phyloP scores from a whole-genome alignment of 2,113 vertebrate species.

The Cheilinus undulatus region DNA sequence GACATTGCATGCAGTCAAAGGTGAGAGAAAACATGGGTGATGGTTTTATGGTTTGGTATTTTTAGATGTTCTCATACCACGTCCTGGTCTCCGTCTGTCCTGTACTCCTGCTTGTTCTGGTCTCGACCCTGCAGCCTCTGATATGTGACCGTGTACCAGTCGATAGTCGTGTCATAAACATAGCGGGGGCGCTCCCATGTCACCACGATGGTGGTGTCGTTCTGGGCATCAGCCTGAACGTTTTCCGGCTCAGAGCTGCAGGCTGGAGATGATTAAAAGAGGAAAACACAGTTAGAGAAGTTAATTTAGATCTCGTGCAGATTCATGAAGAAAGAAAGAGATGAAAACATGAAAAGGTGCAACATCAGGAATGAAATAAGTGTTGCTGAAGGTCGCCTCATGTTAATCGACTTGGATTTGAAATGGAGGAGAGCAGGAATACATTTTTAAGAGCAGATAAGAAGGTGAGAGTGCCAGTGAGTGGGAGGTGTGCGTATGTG shows the following conservation, averaged over 20 bases:
- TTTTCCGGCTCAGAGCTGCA: conserved; percentile 96
- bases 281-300: not conserved
- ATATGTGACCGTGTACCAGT: conserved; percentile 93
- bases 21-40: not conserved
- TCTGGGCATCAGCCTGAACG: conserved; percentile 92
- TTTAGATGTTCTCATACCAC: conserved; percentile 85
- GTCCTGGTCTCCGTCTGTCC: conserved; percentile 98
- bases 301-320: not conserved
- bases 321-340: not conserved
- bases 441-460: conserved; percentile 3
- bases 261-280: conserved; percentile 75
- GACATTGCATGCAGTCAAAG: not conserved
- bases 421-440: conserved; percentile 21
- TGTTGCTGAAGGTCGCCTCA: conserved; percentile 13
- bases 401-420: conserved; percentile 6
- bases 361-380: not conserved
- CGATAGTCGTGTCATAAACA: conserved; percentile 92
- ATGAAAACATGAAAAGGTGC: not conserved
- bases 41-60: not conserved
- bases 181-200: conserved; percentile 93
- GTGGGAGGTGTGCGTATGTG: not conserved
- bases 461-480: conserved; percentile 10
- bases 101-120: conserved; percentile 89
- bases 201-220: conserved; percentile 94
- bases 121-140: conserved; percentile 90